Evolutionary conservation across 2,113 vertebrate genomes (phyloP), one percentile per base, ranked within the genome.

Genomic region (Phasianus colchicus): DNA sequence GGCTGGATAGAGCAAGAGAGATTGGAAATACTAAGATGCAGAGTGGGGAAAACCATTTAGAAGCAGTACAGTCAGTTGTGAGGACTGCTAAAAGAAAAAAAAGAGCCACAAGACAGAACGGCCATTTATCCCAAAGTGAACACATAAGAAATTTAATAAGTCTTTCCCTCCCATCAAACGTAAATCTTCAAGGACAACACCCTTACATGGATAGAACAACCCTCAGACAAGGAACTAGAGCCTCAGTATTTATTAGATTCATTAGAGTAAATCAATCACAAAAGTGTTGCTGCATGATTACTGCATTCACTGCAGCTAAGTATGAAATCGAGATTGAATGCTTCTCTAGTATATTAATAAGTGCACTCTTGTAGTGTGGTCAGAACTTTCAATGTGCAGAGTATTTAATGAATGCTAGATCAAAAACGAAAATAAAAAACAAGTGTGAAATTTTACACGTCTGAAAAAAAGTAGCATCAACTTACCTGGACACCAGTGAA

Each of bases 401-500:
- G 67, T 13, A 54, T 6, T 21, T 50, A 40, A 73, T 27, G 48
- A 27, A 89, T 89, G 48, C 32, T 20, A 80, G 21, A 66, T 72
- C 29, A 57, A 57, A 32, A 16, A 30, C 42, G 10, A 3, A 30
- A 40, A 34, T 42, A 5, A 6, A 30, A 64, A 4, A 5, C 6
- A 30, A 47, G 52, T 57, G 24, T 20, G 30, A 47, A 52, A 77
- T 38, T 63, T 40, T 27, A 13, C 6, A 21, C 0, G 0, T 58
- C 11, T 42, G 61, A 80, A 20, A 74, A 55, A 57, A 60, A 86
- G 52, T 6, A 83, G 42, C 25, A 25, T 4, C 34, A 57, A 79
- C 97, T 98, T 71, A 99, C 99, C 99, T 99, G 94, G 99, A 99
- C 83, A 99, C 99, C 32, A 99, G 98, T 6, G 99, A 99, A 95